Evolutionary conservation across 2,888 invertebrate genomes (phyloP).

Genomic region (Doris montereyensis): DNA sequence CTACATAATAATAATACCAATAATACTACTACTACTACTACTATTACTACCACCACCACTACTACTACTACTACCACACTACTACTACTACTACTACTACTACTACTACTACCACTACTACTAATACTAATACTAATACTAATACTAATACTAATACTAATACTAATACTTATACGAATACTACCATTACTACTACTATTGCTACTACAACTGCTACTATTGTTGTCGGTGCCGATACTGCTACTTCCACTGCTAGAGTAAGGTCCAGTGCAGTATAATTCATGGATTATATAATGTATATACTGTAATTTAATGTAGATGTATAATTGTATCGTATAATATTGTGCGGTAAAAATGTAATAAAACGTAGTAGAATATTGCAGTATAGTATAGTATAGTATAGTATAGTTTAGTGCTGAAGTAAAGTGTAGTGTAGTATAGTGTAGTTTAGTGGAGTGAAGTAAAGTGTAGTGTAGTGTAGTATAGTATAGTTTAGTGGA

Average conservation of each 20-base stretch:
- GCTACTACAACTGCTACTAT: too few species aligned
- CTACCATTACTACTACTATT: too few species aligned
- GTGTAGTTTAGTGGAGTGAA: slow-evolving; percentile 26
- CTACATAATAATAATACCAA: slow-evolving; percentile 33
- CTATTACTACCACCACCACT: slow-evolving; percentile 29
- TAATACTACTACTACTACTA: slow-evolving; percentile 28
- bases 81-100: too few species aligned
- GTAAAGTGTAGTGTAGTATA: slow-evolving; percentile 30
- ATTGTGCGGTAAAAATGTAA: too few species aligned
- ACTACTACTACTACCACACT: slow-evolving; percentile 28
- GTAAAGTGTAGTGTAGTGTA: slow-evolving; percentile 32
- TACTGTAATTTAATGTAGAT: slow-evolving; percentile 14
- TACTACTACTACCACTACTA: too few species aligned
- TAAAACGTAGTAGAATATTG: slow-evolving; percentile 18
- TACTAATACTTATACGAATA: too few species aligned
- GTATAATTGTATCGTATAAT: too few species aligned
- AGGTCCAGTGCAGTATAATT: too few species aligned
- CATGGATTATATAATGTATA: background rate
- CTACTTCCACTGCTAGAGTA: too few species aligned
- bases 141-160: too few species aligned
- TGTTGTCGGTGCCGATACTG: too few species aligned
- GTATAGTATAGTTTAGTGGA: slow-evolving; percentile 35
- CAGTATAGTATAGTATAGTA: slow-evolving; percentile 24
- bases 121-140: too few species aligned
- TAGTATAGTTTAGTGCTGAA: slow-evolving; percentile 26